A percentile compares a stretch with the other conserved stretches of the same genome.
These are phyloP conservation scores for Metopolophium dirhodum DNA, from an alignment of 1,140 invertebrate species.

Conservation along the genomic window DNA sequence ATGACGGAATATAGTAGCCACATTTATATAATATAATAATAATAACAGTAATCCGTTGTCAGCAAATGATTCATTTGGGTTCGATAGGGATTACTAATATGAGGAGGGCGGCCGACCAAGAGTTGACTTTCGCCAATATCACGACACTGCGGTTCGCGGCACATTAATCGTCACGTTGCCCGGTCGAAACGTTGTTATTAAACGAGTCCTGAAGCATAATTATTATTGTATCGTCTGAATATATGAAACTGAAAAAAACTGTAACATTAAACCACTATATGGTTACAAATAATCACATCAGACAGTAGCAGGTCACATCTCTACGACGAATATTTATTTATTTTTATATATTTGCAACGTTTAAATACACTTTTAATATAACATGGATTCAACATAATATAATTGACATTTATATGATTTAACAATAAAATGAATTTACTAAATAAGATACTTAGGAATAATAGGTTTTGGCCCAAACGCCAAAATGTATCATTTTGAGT, in stretches of 20 bases:
- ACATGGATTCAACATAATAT: too few relatives aligned
- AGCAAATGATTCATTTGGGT: conserved; percentile 11
- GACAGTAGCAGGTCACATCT: too few relatives aligned
- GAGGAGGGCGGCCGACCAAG: not conserved
- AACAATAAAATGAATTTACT: too few relatives aligned
- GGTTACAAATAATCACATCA: not conserved
- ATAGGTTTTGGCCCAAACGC: too few relatives aligned
- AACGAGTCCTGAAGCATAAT: not conserved
- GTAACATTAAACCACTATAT: not conserved
- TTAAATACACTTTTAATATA: too few relatives aligned
- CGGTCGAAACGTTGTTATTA: not conserved
- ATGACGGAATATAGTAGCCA: not conserved
- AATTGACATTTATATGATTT: too few relatives aligned
- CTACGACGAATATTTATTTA: too few relatives aligned
- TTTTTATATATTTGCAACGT: too few relatives aligned
- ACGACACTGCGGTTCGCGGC: not conserved
- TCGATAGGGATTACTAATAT: conserved; percentile 19
- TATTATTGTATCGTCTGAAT: not conserved
- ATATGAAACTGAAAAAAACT: not conserved
- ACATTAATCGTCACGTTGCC: not conserved
- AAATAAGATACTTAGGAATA: too few relatives aligned
- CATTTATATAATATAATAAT: conserved; percentile 13
- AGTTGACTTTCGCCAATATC: not conserved
- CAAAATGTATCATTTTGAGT: too few relatives aligned
- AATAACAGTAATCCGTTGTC: not conserved